phyloP scores from a whole-genome alignment of 2,888 invertebrate species.

The Hydrotaea diabolus region DNA sequence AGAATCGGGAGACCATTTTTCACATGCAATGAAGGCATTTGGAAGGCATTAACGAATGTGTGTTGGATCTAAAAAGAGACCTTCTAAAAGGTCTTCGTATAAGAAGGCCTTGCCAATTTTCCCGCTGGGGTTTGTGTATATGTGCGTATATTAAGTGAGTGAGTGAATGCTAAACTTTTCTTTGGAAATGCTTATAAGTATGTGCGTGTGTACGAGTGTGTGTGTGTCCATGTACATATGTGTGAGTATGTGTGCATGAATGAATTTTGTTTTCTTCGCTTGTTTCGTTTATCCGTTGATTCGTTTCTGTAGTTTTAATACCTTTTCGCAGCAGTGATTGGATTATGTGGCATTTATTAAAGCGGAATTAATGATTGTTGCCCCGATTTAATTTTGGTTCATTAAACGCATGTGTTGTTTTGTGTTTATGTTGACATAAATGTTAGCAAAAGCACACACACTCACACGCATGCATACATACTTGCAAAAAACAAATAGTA shows the following conservation, averaged over 20 bases:
- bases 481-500: background rate
- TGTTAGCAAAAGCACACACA: constrained; percentile 13
- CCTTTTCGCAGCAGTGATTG: constrained; percentile 59
- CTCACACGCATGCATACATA: background rate
- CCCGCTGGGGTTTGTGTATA: background rate
- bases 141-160: background rate
- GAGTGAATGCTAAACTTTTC: background rate
- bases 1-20: no score
- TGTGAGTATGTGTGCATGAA: background rate
- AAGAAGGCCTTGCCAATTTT: no score
- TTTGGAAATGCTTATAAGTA: background rate
- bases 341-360: constrained; percentile 65
- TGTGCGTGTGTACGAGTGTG: background rate
- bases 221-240: no score
- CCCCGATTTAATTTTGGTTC: constrained; percentile 60
- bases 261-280: constrained; percentile 33
- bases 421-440: constrained; percentile 47
- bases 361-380: constrained; percentile 65
- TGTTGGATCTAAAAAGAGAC: no score
- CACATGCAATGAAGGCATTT: no score
- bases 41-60: no score
- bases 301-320: constrained; percentile 56
- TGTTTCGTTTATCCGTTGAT: background rate
- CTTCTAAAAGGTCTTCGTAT: no score
- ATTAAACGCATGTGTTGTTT: constrained; percentile 64